Percentiles rank a stretch among this genome's conserved stretches.
Evolutionary conservation across 2,113 vertebrate genomes (phyloP).

Genomic region (Lathamus discolor): DNA sequence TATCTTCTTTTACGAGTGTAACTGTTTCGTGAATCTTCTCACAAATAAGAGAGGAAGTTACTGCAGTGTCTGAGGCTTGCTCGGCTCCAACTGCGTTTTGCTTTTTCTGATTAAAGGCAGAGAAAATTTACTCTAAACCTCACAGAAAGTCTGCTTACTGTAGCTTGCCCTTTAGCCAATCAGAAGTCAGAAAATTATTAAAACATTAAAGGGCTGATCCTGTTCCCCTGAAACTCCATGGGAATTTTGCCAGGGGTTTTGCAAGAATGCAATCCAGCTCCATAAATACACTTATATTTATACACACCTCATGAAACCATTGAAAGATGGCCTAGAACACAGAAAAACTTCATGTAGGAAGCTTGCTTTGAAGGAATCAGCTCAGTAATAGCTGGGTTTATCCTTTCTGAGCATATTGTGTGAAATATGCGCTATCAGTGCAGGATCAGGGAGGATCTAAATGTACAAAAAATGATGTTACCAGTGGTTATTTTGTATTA

Average conservation of each 20-base stretch:
- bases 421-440: neutral
- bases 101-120: neutral
- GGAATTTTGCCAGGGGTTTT: conserved; percentile 33
- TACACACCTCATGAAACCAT: neutral
- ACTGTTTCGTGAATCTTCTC: neutral
- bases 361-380: neutral
- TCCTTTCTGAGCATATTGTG: neutral
- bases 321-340: neutral
- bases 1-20: neutral
- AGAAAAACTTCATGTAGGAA: neutral
- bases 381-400: neutral
- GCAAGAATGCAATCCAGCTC: neutral
- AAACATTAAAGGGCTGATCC: conserved; percentile 7
- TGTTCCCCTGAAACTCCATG: neutral
- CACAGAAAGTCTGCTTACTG: conserved; percentile 40
- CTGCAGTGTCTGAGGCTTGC: neutral
- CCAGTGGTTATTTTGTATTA: neutral
- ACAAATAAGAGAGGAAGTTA: neutral
- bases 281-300: neutral
- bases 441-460: neutral
- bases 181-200: conserved; percentile 30
- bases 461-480: neutral
- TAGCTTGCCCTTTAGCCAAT: conserved; percentile 34
- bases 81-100: neutral
- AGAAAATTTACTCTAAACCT: conserved; percentile 28